These are phyloP conservation scores for Corvus cornix DNA, from an alignment of 2,113 vertebrate species.

Conservation along the genomic window DNA sequence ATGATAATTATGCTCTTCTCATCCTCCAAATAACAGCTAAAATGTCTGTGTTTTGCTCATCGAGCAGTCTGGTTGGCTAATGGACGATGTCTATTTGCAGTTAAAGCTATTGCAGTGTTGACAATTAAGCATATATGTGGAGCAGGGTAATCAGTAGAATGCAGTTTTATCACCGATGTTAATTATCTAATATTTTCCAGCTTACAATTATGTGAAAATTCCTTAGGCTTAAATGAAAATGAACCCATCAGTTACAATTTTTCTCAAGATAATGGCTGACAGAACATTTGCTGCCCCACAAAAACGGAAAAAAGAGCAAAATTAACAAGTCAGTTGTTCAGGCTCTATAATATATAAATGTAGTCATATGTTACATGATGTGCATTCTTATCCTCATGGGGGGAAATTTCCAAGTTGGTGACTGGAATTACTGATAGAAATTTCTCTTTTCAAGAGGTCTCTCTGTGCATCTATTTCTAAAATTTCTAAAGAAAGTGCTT, in stretches of 20 bases:
- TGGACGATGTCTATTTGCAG: slow-evolving; percentile 71
- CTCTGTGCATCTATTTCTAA: neutral
- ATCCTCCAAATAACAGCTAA: slow-evolving; percentile 47
- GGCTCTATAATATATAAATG: neutral
- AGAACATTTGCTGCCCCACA: slow-evolving; percentile 20
- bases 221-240: slow-evolving; percentile 58
- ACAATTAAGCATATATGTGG: slow-evolving; percentile 65
- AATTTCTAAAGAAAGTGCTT: neutral
- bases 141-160: slow-evolving; percentile 58
- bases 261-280: slow-evolving; percentile 52
- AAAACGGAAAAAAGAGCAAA: slow-evolving; percentile 28
- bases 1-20: slow-evolving; percentile 40
- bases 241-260: slow-evolving; percentile 59
- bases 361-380: neutral
- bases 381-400: neutral
- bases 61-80: slow-evolving; percentile 66
- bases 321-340: slow-evolving; percentile 27
- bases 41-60: slow-evolving; percentile 59
- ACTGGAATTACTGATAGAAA: neutral
- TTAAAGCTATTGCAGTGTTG: slow-evolving; percentile 64
- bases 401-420: neutral
- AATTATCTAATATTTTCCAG: slow-evolving; percentile 69
- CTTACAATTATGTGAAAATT: slow-evolving; percentile 57
- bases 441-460: neutral
- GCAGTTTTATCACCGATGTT: slow-evolving; percentile 58